Base-by-base conservation (phyloP, 1,140 invertebrate genomes). In the Bombus breviceps region DNA sequence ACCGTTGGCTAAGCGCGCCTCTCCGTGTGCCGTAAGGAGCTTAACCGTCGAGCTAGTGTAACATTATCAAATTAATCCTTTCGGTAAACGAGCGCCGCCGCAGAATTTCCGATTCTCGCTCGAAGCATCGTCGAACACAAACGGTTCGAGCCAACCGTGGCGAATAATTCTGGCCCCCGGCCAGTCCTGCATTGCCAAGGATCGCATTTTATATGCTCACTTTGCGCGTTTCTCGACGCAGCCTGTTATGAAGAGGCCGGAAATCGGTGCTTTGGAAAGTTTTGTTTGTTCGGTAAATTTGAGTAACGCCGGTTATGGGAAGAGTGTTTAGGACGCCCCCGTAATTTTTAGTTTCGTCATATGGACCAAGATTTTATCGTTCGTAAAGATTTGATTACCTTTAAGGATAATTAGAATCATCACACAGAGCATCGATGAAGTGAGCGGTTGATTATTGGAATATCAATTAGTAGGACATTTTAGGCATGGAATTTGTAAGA, bases 11-110 rank as follows among this genome's bases (percentile, higher is more conserved):
- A 37, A 62, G 57, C 72, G 18, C 15, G 25, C 41, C 41, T 83
- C 81, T 68, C 13, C 34, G n/a, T 25, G 39, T 37, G 37, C n/a
- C 64, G 74, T 59, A 79, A 84, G 66, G 34, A 79, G 76, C 82
- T 84, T 79, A 62, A 25, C 57, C 53, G 25, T 41, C 53, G 15
- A 66, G 28, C 28, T 34, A 32, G 59, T 34, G 75, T 32, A 78
- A 71, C 43, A 59, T 84, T 69, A 84, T 84, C 66, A 57, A 79
- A 79, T 84, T 79, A 84, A 83, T 83, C 72, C 72, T 77, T 68
- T 68, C n/a, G 73, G 59, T 39, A 66, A 74, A 34, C 39, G 62
- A 59, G 25, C 9, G 22, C 10, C 37, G 53, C 15, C 28, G 32
- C 47, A 47, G 47, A 57, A 69, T 69, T 83, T 53, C 37, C 32